These are phyloP conservation scores for Bombus confusus DNA, from an alignment of 1,140 invertebrate species.

Conservation along the genomic window DNA sequence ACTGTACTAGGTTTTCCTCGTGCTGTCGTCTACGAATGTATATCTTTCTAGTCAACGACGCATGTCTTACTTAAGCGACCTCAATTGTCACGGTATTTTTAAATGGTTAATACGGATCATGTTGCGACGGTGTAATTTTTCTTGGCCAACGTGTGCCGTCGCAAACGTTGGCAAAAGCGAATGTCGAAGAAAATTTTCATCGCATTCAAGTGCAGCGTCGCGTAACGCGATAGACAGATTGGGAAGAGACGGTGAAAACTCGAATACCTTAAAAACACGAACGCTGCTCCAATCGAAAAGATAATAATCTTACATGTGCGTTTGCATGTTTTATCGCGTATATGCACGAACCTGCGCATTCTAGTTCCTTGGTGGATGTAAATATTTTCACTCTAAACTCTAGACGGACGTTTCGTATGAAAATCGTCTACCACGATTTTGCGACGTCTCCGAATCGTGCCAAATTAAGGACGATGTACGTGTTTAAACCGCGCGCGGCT, in stretches of 20 bases:
- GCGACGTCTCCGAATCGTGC: slow-evolving; percentile 9
- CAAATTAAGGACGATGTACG: slow-evolving; percentile 8
- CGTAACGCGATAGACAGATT: slow-evolving; percentile 22
- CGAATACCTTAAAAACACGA: slow-evolving; percentile 30
- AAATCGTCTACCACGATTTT: neutral
- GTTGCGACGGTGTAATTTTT: neutral
- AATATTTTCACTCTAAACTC: neutral
- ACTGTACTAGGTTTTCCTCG: neutral
- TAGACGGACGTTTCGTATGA: neutral
- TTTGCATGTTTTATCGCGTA: neutral
- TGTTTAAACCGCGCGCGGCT: slow-evolving; percentile 32
- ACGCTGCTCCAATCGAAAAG: neutral
- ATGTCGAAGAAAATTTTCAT: neutral
- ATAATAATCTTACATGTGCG: slow-evolving; percentile 22
- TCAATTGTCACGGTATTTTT: slow-evolving; percentile 12
- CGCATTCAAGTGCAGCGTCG: slow-evolving; percentile 8
- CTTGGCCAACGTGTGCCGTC: neutral
- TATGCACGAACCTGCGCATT: neutral
- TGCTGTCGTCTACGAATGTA: no score
- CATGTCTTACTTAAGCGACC: neutral
- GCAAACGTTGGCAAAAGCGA: neutral
- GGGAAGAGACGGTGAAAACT: slow-evolving; percentile 39
- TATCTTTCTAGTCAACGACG: neutral
- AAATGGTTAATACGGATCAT: neutral
- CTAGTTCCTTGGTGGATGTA: neutral